A percentile compares a stretch with the other conserved stretches of the same genome.
phyloP scores from a whole-genome alignment of 2,113 vertebrate species.

The Elephas maximus region DNA sequence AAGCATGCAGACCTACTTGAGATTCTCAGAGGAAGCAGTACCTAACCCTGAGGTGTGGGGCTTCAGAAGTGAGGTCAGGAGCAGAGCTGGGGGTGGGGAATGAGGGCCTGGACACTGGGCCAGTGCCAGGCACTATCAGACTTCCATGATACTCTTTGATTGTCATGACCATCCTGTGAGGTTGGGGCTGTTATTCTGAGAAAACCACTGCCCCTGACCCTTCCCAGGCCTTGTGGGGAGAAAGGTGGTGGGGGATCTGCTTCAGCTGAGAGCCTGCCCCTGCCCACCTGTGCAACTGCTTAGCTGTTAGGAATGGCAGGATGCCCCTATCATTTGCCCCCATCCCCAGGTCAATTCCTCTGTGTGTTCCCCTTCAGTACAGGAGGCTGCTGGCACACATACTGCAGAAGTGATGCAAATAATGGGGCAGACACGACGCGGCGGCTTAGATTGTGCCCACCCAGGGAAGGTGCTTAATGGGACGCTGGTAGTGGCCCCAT shows the following conservation, averaged over 20 bases:
- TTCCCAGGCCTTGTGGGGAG: neutral
- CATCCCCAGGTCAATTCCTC: neutral
- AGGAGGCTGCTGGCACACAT: constrained; percentile 39
- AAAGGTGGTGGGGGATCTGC: neutral
- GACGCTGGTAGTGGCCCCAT: neutral
- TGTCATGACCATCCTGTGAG: neutral
- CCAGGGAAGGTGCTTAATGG: neutral
- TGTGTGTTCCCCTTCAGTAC: constrained; percentile 61
- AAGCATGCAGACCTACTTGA: neutral
- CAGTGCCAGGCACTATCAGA: neutral
- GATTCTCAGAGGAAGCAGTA: neutral
- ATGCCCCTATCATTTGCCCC: neutral
- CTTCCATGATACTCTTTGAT: neutral
- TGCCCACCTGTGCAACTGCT: neutral
- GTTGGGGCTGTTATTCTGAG: neutral
- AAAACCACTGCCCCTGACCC: neutral
- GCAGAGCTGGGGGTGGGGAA: neutral
- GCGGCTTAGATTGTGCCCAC: neutral
- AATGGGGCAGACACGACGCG: neutral
- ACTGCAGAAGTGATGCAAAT: constrained; percentile 35
- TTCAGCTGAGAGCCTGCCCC: neutral
- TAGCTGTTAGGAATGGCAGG: neutral
- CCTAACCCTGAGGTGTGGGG: neutral
- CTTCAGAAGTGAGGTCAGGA: neutral
- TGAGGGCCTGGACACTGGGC: neutral